phyloP scores from a whole-genome alignment of 2,888 invertebrate species.

The Pristionchus mayeri region DNA sequence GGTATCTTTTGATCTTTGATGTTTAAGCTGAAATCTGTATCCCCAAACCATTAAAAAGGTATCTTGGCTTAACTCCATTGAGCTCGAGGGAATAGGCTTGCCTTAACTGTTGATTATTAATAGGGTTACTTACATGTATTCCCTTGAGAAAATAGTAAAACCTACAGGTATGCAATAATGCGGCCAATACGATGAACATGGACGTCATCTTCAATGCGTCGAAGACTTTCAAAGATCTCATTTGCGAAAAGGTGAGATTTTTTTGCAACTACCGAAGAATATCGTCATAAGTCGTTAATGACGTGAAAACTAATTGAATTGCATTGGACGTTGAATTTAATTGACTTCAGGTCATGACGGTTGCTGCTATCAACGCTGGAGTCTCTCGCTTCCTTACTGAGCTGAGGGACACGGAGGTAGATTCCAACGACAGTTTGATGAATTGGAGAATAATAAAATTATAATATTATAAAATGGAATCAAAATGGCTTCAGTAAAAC shows the following conservation, averaged over 20 bases:
- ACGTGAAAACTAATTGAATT: neutral
- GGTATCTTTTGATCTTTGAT: constrained; percentile 6
- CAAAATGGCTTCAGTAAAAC: no score
- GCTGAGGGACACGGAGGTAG: constrained; percentile 38
- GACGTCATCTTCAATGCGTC: constrained; percentile 41
- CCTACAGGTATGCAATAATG: constrained; percentile 41
- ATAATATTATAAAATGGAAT: no score
- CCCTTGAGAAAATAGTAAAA: no score
- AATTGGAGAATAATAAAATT: neutral
- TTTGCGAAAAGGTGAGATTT: constrained; percentile 20
- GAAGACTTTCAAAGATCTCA: constrained; percentile 48
- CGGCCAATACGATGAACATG: constrained; percentile 44
- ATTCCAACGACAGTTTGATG: neutral
- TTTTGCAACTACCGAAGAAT: neutral
- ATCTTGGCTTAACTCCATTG: no score
- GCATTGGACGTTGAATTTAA: neutral
- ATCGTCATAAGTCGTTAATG: neutral
- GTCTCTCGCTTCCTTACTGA: constrained; percentile 49
- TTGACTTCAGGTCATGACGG: constrained; percentile 44
- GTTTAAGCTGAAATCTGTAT: neutral
- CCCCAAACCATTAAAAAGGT: no score
- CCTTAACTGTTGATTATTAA: no score
- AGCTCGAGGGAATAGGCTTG: no score
- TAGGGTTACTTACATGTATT: no score
- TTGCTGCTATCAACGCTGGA: constrained; percentile 46